phyloP scores from a whole-genome alignment of 2,797 vertebrate genomes.

The Propithecus perrieri region DNA sequence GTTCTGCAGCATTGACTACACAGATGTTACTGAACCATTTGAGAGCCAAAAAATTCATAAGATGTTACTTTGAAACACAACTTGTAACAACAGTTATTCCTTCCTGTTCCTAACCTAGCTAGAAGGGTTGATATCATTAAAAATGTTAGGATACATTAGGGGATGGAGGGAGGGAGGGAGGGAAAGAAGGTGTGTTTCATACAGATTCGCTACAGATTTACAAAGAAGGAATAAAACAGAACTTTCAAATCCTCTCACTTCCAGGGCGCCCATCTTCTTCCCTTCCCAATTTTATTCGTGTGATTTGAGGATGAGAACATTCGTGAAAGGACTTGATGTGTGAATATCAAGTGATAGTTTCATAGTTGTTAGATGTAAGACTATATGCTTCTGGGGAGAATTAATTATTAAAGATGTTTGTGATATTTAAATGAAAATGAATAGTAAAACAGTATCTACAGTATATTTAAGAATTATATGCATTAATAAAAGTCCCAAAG shows the following conservation, averaged over 20 bases:
- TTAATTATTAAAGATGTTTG: background rate
- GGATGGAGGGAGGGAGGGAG: background rate
- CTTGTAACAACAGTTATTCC: background rate
- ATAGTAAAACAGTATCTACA: background rate
- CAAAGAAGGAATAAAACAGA: background rate
- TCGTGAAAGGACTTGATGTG: background rate
- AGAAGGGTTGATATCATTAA: background rate
- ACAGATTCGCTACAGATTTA: background rate
- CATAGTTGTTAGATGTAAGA: background rate
- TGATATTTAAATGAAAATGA: slow-evolving; percentile 12
- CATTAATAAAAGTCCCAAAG: background rate
- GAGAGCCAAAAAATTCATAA: background rate
- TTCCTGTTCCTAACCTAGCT: background rate
- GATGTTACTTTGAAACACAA: background rate
- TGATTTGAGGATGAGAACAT: background rate
- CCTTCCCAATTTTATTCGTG: background rate
- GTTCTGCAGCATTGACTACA: background rate
- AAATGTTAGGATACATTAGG: background rate
- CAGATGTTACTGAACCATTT: background rate
- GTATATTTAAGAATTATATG: background rate
- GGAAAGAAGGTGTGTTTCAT: background rate
- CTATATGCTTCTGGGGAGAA: background rate
- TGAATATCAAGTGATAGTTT: background rate
- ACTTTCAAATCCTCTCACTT: background rate
- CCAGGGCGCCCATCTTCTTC: background rate